phyloP scores from a whole-genome alignment of 2,113 vertebrate genomes.

The Bettongia penicillata region DNA sequence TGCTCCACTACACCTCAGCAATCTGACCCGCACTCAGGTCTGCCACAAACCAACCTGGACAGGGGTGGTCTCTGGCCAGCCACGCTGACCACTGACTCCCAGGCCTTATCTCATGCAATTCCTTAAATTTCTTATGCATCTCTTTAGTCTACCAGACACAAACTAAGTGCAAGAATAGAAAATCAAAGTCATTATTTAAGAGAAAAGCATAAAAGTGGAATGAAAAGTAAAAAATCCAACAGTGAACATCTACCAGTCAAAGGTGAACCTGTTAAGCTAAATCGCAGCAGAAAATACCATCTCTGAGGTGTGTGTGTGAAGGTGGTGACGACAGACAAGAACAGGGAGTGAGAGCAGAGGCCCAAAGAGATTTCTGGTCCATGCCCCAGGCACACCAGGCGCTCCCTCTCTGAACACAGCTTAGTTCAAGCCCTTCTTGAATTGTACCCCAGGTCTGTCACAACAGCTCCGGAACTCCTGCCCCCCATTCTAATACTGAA shows the following conservation, averaged over 20 bases:
- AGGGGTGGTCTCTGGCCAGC: too few species aligned
- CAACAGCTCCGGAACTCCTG: too few species aligned
- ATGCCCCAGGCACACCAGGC: not conserved
- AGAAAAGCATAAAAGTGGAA: not conserved
- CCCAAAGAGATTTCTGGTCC: not conserved
- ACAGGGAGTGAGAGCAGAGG: not conserved
- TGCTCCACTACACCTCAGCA: too few species aligned
- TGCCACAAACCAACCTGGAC: too few species aligned
- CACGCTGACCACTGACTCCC: too few species aligned
- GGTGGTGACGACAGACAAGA: not conserved
- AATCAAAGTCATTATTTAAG: not conserved
- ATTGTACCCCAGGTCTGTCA: not conserved
- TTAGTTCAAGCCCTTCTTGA: not conserved
- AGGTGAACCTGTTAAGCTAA: not conserved
- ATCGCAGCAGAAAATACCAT: not conserved
- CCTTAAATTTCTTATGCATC: too few species aligned
- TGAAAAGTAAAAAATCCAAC: not conserved
- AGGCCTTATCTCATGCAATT: too few species aligned
- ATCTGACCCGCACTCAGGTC: too few species aligned
- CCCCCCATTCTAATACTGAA: too few species aligned
- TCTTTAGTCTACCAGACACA: too few species aligned
- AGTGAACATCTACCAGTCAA: not conserved
- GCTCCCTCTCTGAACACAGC: not conserved
- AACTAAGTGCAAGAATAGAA: not conserved
- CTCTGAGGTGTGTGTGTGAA: too few species aligned